phyloP scores from a whole-genome alignment of 1,140 invertebrate species.

The Theocolax elegans region DNA sequence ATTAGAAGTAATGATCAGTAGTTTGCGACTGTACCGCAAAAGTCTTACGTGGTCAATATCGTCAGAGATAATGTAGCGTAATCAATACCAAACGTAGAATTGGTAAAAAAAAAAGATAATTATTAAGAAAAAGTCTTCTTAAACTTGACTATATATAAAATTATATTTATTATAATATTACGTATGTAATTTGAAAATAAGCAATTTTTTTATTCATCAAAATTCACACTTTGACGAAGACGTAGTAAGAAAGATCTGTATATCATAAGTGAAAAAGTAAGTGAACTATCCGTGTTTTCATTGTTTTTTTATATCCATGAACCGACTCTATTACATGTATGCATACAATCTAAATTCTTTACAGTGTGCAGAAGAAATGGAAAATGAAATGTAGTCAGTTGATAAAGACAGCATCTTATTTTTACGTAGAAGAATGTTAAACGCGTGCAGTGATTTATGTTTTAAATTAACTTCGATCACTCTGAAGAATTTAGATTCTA shows the following conservation, averaged over 20 bases:
- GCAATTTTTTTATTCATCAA: slow-evolving; percentile 12
- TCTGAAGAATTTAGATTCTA: slow-evolving; percentile 19
- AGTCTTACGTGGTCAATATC: slow-evolving; percentile 8
- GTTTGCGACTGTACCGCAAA: slow-evolving; percentile 16
- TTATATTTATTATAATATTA: slow-evolving; percentile 8
- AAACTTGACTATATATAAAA: slow-evolving; percentile 18
- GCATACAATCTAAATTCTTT: slow-evolving; percentile 1
- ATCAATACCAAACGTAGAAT: slow-evolving; percentile 23
- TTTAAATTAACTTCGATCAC: slow-evolving; percentile 5
- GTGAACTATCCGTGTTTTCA: not conserved
- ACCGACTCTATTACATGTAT: not conserved
- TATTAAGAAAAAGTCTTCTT: slow-evolving; percentile 20
- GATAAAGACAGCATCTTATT: not conserved
- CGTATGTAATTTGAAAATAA: not conserved
- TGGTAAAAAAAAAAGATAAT: slow-evolving; percentile 20
- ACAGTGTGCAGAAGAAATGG: not conserved
- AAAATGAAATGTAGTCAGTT: not conserved
- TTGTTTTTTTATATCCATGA: slow-evolving; percentile 10
- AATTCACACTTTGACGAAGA: not conserved
- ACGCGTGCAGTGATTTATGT: no score
- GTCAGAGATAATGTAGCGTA: slow-evolving; percentile 13
- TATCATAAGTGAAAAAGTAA: not conserved
- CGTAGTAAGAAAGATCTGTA: not conserved
- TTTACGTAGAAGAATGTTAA: no score
- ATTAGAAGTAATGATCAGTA: slow-evolving; percentile 22